Percentiles rank a stretch among this genome's conserved stretches.
Evolutionary conservation across 2,113 vertebrate genomes (phyloP).

Genomic region (Sapajus apella): DNA sequence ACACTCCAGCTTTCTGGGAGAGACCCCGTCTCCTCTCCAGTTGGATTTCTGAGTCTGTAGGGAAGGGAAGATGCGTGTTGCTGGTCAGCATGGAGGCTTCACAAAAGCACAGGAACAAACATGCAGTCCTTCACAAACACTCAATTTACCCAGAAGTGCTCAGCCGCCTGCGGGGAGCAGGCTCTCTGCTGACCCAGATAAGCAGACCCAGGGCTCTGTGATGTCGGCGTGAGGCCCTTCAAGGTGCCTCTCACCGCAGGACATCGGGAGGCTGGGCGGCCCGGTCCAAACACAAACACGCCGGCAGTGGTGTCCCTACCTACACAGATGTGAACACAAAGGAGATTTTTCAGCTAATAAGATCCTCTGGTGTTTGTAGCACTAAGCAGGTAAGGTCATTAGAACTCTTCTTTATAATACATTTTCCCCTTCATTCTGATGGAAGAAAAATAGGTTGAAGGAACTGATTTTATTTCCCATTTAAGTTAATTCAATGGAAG

Average conservation of each 20-base stretch:
- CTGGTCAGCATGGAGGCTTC: constrained; percentile 7
- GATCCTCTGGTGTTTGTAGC: constrained; percentile 84
- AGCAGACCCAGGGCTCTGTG: constrained; percentile 82
- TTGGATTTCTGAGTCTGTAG: neutral
- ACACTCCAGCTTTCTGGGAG: neutral
- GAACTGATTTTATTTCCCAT: constrained; percentile 80
- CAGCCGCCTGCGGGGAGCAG: constrained; percentile 79
- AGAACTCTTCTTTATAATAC: constrained; percentile 74
- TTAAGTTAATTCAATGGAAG: constrained; percentile 85
- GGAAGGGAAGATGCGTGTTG: neutral
- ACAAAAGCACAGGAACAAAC: constrained; percentile 75
- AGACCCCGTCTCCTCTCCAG: neutral
- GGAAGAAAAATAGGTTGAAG: constrained; percentile 77
- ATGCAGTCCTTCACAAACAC: constrained; percentile 69
- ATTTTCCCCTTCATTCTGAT: constrained; percentile 27
- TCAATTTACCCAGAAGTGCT: constrained; percentile 79
- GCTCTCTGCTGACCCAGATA: constrained; percentile 85
- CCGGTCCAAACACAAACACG: constrained; percentile 82
- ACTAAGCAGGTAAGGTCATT: constrained; percentile 83
- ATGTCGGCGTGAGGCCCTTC: constrained; percentile 81
- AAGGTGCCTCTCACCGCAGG: constrained; percentile 83
- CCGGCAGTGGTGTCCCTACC: constrained; percentile 78
- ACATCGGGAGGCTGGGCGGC: constrained; percentile 79
- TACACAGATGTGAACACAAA: constrained; percentile 81
- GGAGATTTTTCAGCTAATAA: constrained; percentile 80